phyloP scores from a whole-genome alignment of 2,888 invertebrate genomes.

The Saturnia japonica region DNA sequence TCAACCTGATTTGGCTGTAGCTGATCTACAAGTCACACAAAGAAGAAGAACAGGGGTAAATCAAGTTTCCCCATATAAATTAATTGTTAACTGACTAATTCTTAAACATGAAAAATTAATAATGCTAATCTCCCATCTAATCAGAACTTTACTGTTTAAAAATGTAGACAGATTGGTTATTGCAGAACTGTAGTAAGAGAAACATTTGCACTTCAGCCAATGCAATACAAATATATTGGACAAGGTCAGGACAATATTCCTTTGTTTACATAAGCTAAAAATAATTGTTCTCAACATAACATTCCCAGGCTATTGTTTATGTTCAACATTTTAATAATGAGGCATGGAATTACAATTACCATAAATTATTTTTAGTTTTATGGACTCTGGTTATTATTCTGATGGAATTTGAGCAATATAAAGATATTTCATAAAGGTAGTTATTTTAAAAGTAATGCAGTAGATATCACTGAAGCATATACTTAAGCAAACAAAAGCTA shows the following conservation, averaged over 20 bases:
- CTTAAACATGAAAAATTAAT: no score
- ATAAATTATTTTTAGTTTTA: not conserved
- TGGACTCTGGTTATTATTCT: not conserved
- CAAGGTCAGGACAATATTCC: not conserved
- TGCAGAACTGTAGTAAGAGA: no score
- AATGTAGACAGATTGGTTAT: no score
- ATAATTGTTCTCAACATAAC: not conserved
- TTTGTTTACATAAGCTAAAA: not conserved
- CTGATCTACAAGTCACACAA: no score
- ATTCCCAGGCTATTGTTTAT: not conserved
- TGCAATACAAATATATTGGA: not conserved
- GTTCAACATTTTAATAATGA: not conserved
- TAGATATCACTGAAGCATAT: not conserved
- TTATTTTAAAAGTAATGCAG: not conserved
- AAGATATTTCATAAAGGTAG: not conserved
- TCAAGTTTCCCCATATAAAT: no score
- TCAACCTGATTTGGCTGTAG: no score
- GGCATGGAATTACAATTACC: not conserved
- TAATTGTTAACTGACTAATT: no score
- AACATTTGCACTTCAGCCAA: no score
- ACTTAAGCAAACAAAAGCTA: not conserved
- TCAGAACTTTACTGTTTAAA: no score
- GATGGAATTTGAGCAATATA: not conserved
- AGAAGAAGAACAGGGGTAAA: no score
- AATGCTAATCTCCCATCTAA: no score